Base-by-base conservation (phyloP, 2,113 vertebrate species). In the Lethenteron reissneri region DNA sequence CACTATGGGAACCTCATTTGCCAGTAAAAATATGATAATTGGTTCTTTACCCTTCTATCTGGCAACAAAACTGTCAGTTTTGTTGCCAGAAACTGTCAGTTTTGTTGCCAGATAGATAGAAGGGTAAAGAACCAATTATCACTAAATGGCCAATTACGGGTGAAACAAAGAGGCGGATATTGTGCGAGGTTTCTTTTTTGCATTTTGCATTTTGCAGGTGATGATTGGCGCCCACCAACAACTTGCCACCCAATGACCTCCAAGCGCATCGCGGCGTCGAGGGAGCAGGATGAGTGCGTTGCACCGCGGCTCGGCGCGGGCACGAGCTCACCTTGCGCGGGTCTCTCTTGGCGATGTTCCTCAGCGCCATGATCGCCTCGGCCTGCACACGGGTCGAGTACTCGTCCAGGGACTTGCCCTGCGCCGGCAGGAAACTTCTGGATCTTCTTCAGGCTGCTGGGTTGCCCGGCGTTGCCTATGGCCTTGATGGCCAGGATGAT, bases 381-480 rank as follows among this genome's bases (percentile, higher is more conserved):
- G 75, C 79, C 74, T 83, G 81, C 74, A 87, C 75, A 8, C 76
- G 76, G 21, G 73, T 72, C 8, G 84, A 74, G 71, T 83, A 76
- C 41, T 77, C 79, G 56, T 79, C 76, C 12, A 80, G 81, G 41
- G 72, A 76, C 11, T 81, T 75, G 15, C 83, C 81, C 57, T 82
- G 80, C 1, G 79, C 70, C 1, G 86, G 84, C 57, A 90, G 75
- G 76, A 85, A 85, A 82, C 74, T 82, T 86, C 73, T 80, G 74
- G 75, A 91, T 80, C 70, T 81, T 83, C 76, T 89, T 91, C 73
- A 85, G 76, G 78, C 85, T 88, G 74, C 76, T 76, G 60, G 80
- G 80, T 70, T 88, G 85, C 69, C 85, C 87, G 2, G 86, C 75
- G 9, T 90, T 94, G 70, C 84, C 88, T 62, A 90, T 77, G 74